Base-by-base conservation (phyloP, 1,140 invertebrate species). In the Doryteuthis pealeii region DNA sequence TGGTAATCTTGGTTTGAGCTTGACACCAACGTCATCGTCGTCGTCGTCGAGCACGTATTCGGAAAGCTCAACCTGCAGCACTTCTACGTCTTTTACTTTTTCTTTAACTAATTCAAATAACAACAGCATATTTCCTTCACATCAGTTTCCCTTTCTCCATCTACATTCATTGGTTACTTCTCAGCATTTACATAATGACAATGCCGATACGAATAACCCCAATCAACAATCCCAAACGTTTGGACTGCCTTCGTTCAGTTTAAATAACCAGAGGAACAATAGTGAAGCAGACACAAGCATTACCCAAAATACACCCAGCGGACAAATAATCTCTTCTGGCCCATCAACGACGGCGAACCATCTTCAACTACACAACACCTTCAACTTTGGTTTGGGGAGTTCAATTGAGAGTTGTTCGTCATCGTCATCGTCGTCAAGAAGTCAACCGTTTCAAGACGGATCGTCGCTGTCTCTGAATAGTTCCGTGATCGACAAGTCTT, bases 1-100 rank as follows among this genome's bases (percentile, higher is more conserved):
- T 74, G 77, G 82, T 26, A 84, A 79, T 73, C 83, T 85, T 71
- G 80, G 81, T 66, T 74, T 81, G 10, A 86, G 82, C 77, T 73
- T 85, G 30, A 78, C 82, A 14, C 79, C 83, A 32, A 78, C 80
- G 22, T 26, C 28, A 3, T 45, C 71, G 31, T 45, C 49, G 12
- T 22, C 58, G 32, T 73, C 58, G 22, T 45, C 71, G 26, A 77
- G 70, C 14, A 76, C 74, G 62, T 80, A 77, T 33, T 49, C 72
- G 14, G 76, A 72, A 15, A 76, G 69, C 15, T 77, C 81, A 18
- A 77, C 75, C 1, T 74, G 73, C 43, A 67, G 71, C 22, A 74
- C 79, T 14, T 72, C 79, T 40, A 76, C 74, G 74, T 75, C 78
- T 18, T 80, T 80, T 35, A 76, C 70, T 54, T 62, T 76, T 12